These are phyloP conservation scores for Megalops atlanticus DNA, from an alignment of 2,113 vertebrate species.

Conservation along the genomic window DNA sequence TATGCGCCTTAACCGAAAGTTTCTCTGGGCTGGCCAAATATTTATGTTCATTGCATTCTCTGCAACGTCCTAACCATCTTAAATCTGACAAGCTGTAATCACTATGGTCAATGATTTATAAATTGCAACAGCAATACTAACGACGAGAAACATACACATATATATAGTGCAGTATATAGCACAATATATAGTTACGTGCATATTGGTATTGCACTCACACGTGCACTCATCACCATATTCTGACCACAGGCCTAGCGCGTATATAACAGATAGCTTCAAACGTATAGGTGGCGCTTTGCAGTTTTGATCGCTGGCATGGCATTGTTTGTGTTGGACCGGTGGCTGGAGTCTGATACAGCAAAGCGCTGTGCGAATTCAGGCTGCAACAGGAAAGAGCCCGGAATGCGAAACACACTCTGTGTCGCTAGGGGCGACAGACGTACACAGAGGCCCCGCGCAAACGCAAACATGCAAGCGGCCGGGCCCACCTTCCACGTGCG, in stretches of 20 bases:
- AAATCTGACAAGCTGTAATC: not conserved
- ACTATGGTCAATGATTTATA: not conserved
- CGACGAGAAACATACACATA: not conserved
- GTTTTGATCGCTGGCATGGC: constrained; percentile 17
- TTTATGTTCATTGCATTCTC: not conserved
- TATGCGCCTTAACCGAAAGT: not conserved
- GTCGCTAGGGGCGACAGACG: constrained; percentile 16
- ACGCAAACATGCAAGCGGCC: not conserved
- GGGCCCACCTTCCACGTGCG: not conserved
- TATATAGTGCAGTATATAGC: too few relatives aligned
- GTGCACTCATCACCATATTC: not conserved
- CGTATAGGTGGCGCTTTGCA: not conserved
- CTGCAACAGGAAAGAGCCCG: not conserved
- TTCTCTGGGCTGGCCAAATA: not conserved
- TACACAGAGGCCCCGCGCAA: not conserved
- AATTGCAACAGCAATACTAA: not conserved
- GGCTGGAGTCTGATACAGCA: not conserved
- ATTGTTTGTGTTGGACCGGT: constrained; percentile 20
- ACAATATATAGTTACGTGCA: not conserved
- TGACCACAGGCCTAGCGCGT: not conserved
- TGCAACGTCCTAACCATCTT: not conserved
- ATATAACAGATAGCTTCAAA: not conserved
- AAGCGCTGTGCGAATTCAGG: not conserved
- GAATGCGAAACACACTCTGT: not conserved
- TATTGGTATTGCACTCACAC: not conserved